These are phyloP conservation scores for Automeris io DNA, from an alignment of 2,888 invertebrate genomes.

Conservation along the genomic window DNA sequence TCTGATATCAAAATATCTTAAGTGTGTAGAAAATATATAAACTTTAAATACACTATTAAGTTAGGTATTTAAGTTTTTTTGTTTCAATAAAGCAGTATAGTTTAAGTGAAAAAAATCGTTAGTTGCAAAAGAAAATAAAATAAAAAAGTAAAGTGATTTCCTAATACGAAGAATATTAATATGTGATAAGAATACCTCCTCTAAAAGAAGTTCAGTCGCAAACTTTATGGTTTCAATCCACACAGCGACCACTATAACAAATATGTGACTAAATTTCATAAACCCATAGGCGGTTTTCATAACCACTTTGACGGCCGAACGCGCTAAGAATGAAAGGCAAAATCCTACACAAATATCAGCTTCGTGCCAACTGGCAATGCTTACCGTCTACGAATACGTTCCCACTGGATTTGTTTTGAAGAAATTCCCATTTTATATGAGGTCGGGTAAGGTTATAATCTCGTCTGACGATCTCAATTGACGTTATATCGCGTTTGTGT, in stretches of 20 bases:
- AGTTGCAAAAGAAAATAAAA: too few relatives aligned
- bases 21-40: too few relatives aligned
- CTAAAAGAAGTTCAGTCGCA: constrained; percentile 12
- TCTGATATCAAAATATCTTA: too few relatives aligned
- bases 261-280: constrained; percentile 19
- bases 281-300: constrained; percentile 20
- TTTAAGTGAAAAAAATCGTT: too few relatives aligned
- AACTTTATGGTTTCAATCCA: constrained; percentile 24
- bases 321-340: background rate
- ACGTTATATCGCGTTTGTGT: background rate
- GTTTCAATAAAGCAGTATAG: too few relatives aligned
- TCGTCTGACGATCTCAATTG: background rate
- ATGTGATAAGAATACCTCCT: constrained; percentile 19
- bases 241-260: constrained; percentile 21
- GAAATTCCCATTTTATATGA: constrained; percentile 16
- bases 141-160: too few relatives aligned
- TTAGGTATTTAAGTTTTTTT: too few relatives aligned
- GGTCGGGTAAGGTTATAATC: constrained; percentile 1
- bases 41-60: too few relatives aligned
- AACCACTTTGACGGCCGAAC: constrained; percentile 13
- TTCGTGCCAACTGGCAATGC: constrained; percentile 20
- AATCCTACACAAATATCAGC: constrained; percentile 11
- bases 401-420: constrained; percentile 24
- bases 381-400: constrained; percentile 9
- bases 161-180: background rate